A percentile compares a stretch with the other conserved stretches of the same genome.
Conservation (phyloP, 2,797 vertebrate genomes). For the Austrolebias charrua region DNA sequence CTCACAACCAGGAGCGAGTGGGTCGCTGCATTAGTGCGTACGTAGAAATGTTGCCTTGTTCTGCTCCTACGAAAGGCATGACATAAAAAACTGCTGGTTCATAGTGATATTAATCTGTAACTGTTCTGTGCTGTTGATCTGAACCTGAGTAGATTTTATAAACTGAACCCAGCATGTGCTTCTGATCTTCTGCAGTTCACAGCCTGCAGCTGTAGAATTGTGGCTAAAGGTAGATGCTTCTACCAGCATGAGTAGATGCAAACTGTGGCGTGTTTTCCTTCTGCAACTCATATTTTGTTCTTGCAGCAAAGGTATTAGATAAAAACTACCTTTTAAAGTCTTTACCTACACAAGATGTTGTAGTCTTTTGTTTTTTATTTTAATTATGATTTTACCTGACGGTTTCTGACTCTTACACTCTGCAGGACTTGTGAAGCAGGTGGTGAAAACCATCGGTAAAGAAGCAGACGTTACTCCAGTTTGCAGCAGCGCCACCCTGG, state of each 20-base stretch:
- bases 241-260: slow-evolving; percentile 5
- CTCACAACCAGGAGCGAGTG: too few relatives aligned
- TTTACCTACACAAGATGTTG: neutral
- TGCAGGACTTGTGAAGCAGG: too few relatives aligned
- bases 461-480: too few relatives aligned
- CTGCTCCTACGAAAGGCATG: neutral
- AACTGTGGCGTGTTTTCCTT: slow-evolving; percentile 3
- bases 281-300: neutral
- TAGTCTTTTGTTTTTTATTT: neutral
- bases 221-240: neutral
- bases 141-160: neutral
- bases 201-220: neutral
- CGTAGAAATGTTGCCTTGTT: neutral
- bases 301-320: neutral
- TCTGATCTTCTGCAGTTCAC: neutral
- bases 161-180: too few relatives aligned
- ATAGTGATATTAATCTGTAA: too few relatives aligned
- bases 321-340: neutral
- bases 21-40: neutral
- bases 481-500: neutral
- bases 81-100: neutral
- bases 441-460: too few relatives aligned
- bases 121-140: neutral
- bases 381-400: too few relatives aligned
- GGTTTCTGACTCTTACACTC: too few relatives aligned